Percentiles rank a stretch among this genome's conserved stretches.
Conservation (phyloP, 2,113 vertebrate species). For the Periophthalmodon schlosseri region DNA sequence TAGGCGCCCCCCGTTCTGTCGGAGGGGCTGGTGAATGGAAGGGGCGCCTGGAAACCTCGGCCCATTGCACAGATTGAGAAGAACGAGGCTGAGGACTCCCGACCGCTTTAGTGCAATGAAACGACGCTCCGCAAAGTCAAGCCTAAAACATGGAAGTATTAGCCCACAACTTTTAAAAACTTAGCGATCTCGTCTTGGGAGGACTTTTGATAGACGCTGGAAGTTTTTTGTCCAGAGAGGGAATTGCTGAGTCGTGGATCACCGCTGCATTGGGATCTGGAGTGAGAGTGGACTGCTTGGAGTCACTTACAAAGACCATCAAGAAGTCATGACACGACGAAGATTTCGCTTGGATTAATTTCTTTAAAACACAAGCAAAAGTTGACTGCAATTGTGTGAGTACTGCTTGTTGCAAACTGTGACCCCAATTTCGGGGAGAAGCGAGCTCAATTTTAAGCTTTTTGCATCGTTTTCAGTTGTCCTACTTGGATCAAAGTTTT, state of each 20-base stretch:
- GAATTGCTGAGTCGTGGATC: not conserved
- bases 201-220: not conserved
- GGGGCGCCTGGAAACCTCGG: slow-evolving; percentile 77
- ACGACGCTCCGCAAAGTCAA: slow-evolving; percentile 39
- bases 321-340: slow-evolving; percentile 72
- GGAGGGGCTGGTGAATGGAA: slow-evolving; percentile 64
- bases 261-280: slow-evolving; percentile 2
- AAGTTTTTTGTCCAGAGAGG: not conserved
- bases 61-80: slow-evolving; percentile 64
- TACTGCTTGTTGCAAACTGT: not conserved
- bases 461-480: slow-evolving; percentile 55
- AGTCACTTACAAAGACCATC: slow-evolving; percentile 75
- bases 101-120: slow-evolving; percentile 47
- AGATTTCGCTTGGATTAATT: slow-evolving; percentile 51
- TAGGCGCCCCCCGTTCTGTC: slow-evolving; percentile 63
- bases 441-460: slow-evolving; percentile 18
- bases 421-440: not conserved
- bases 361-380: slow-evolving; percentile 27
- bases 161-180: not conserved
- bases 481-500: slow-evolving; percentile 71
- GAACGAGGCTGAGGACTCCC: slow-evolving; percentile 48
- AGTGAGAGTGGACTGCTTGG: slow-evolving; percentile 64
- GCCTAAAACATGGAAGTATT: slow-evolving; percentile 34
- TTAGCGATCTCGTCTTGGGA: not conserved
- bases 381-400: not conserved